Conservation (phyloP, 2,113 vertebrate genomes). For the Tautogolabrus adspersus region DNA sequence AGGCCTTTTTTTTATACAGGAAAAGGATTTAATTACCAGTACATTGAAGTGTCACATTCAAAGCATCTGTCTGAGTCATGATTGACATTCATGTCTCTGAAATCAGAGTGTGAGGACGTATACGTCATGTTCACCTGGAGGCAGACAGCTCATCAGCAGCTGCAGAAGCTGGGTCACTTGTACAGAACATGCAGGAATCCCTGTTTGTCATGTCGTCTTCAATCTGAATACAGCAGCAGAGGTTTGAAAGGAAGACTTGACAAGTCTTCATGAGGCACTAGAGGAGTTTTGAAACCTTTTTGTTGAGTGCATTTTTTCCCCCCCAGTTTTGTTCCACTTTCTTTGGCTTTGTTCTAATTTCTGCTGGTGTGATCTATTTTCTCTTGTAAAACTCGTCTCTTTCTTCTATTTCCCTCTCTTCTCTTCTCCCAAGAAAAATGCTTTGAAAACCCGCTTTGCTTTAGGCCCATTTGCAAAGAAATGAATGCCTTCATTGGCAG, state of each 20-base stretch:
- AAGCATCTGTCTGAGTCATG: background rate
- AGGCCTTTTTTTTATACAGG: too few relatives aligned
- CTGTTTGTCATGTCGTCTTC: background rate
- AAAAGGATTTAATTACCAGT: background rate
- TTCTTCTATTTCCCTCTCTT: constrained; percentile 10
- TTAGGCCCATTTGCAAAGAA: constrained; percentile 16
- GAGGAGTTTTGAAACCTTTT: background rate
- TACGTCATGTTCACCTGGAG: background rate
- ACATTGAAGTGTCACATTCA: background rate
- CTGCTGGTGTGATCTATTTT: constrained; percentile 7
- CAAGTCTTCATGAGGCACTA: background rate
- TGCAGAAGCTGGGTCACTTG: background rate
- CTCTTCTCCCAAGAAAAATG: constrained; percentile 15
- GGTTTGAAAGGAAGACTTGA: background rate
- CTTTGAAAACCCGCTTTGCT: constrained; percentile 12
- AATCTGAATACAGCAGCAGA: background rate
- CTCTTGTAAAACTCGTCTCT: background rate
- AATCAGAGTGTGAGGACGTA: background rate
- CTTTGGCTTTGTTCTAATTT: constrained; percentile 31
- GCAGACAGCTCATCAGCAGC: background rate
- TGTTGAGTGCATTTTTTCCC: background rate
- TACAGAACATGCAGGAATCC: background rate
- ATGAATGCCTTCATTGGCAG: constrained; percentile 17
- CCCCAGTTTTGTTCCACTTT: constrained; percentile 4
- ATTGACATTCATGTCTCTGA: background rate